Evolutionary conservation across 2,113 vertebrate genomes (phyloP).

Genomic region (Thunnus thynnus): DNA sequence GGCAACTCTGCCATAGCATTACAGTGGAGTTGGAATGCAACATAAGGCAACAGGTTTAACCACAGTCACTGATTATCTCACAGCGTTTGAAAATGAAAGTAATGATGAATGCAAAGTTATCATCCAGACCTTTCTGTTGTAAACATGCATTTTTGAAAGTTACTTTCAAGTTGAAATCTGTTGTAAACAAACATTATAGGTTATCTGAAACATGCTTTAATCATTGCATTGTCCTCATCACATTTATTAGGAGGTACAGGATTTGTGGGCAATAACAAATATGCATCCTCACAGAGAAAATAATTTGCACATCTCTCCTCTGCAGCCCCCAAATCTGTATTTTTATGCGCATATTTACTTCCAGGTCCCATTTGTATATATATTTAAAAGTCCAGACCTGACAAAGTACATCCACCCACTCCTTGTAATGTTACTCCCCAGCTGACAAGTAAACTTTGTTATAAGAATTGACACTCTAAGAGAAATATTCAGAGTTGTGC

Average conservation of each 20-base stretch:
- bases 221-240: not conserved
- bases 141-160: too few relatives aligned
- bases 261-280: not conserved
- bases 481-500: slow-evolving; percentile 17
- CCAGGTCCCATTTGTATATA: slow-evolving; percentile 20
- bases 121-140: not conserved
- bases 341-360: not conserved
- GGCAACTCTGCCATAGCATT: too few relatives aligned
- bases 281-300: not conserved
- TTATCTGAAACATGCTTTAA: not conserved
- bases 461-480: slow-evolving; percentile 27
- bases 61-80: not conserved
- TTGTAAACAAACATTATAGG: not conserved
- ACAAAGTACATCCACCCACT: slow-evolving; percentile 24
- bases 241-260: not conserved
- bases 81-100: not conserved
- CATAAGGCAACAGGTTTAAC: not conserved
- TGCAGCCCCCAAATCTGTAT: not conserved
- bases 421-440: slow-evolving; percentile 24
- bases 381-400: slow-evolving; percentile 19
- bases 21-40: not conserved
- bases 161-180: not conserved
- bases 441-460: slow-evolving; percentile 57
- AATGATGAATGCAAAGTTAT: not conserved
- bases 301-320: not conserved